Conservation (phyloP, 2,113 vertebrate genomes). For the Leptobrachium ailaonicum region DNA sequence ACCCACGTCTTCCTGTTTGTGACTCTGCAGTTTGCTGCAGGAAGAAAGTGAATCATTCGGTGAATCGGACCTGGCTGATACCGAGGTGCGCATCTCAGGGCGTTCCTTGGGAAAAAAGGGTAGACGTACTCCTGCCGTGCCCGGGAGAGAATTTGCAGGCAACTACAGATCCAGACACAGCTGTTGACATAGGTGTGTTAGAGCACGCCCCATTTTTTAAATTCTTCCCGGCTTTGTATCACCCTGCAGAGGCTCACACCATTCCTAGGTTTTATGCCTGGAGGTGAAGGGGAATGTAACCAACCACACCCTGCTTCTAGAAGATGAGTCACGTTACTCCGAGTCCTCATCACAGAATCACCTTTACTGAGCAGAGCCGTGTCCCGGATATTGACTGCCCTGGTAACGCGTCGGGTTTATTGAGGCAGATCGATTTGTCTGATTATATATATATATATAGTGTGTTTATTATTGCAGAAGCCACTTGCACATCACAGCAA, state of each 20-base stretch:
- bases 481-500: no score
- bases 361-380: neutral
- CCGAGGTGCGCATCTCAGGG: slow-evolving; percentile 16
- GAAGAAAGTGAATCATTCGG: slow-evolving; percentile 22
- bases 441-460: no score
- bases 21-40: neutral
- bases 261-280: slow-evolving; percentile 34
- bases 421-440: no score
- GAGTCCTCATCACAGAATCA: slow-evolving; percentile 8
- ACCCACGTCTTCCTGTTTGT: neutral
- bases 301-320: slow-evolving; percentile 26
- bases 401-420: no score
- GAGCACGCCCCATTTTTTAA: slow-evolving; percentile 45
- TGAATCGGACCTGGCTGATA: slow-evolving; percentile 9
- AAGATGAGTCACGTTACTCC: neutral
- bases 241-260: slow-evolving; percentile 18
- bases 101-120: slow-evolving; percentile 10
- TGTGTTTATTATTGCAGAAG: no score
- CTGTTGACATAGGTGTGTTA: slow-evolving; percentile 40
- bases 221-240: slow-evolving; percentile 39
- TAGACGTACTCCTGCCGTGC: slow-evolving; percentile 21
- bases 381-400: no score
- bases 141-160: slow-evolving; percentile 20
- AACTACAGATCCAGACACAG: slow-evolving; percentile 44
- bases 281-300: slow-evolving; percentile 26